These are phyloP conservation scores for Darevskia mixta DNA, from an alignment of 2,797 vertebrate species.

Conservation along the genomic window DNA sequence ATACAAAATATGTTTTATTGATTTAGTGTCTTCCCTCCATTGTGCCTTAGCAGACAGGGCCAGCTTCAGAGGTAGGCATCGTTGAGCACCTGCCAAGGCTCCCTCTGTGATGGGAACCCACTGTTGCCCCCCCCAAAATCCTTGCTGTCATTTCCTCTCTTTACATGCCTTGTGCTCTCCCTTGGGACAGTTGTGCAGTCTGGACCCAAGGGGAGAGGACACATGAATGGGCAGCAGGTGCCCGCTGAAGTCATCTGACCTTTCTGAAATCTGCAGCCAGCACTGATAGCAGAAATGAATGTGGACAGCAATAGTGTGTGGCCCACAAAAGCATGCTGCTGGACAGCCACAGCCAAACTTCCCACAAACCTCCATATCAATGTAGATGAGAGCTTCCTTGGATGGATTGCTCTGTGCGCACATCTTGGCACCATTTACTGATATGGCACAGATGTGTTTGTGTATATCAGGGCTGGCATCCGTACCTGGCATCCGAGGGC, in stretches of 20 bases:
- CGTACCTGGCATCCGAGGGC: not conserved
- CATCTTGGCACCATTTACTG: not conserved
- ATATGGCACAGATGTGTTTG: not conserved
- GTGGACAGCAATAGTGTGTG: too few species aligned
- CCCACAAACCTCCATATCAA: not conserved
- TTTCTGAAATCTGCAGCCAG: too few species aligned
- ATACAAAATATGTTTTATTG: not conserved
- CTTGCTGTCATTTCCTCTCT: too few species aligned
- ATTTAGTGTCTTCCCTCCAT: not conserved
- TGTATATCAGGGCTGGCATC: not conserved
- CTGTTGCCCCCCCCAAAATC: too few species aligned
- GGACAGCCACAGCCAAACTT: not conserved
- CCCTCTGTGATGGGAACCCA: not conserved
- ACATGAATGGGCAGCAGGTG: too few species aligned
- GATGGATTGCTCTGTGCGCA: not conserved
- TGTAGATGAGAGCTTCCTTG: not conserved
- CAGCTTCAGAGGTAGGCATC: not conserved
- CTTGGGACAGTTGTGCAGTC: too few species aligned
- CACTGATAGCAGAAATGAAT: too few species aligned
- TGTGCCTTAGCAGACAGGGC: not conserved
- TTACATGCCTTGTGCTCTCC: too few species aligned
- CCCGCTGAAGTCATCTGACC: too few species aligned
- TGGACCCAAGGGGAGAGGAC: too few species aligned
- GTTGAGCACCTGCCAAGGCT: too few species aligned
- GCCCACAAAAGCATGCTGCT: not conserved